Conservation (phyloP, 2,113 vertebrate genomes). For the Onychorhynchus coronatus region DNA sequence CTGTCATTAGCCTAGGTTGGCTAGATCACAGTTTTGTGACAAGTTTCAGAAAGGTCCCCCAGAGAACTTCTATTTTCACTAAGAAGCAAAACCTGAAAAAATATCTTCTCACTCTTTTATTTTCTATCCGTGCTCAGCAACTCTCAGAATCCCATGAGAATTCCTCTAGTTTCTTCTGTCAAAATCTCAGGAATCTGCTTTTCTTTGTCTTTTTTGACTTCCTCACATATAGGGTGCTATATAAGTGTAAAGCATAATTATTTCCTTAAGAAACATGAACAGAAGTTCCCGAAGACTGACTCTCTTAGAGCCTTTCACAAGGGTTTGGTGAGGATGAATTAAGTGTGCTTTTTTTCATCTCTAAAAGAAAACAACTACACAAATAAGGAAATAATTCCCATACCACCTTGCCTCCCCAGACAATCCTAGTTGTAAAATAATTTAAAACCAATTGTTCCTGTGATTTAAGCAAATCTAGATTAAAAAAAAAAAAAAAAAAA, state of each 20-base stretch:
- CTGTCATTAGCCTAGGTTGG: constrained; percentile 58
- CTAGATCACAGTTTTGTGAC: constrained; percentile 55
- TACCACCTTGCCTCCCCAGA: not conserved
- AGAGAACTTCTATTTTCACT: constrained; percentile 60
- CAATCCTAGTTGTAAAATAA: constrained; percentile 54
- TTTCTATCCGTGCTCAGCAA: constrained; percentile 26
- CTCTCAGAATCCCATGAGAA: constrained; percentile 33
- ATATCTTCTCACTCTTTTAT: constrained; percentile 61
- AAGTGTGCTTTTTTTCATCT: not conserved
- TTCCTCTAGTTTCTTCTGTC: constrained; percentile 49
- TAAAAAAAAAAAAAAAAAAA: not conserved
- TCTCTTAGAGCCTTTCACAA: not conserved
- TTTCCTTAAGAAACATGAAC: not conserved
- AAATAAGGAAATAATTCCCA: not conserved
- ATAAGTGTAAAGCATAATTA: constrained; percentile 28
- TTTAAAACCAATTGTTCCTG: constrained; percentile 43
- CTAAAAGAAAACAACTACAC: not conserved
- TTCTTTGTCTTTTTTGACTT: constrained; percentile 48
- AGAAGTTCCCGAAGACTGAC: not conserved
- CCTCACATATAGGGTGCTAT: not conserved
- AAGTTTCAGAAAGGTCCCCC: constrained; percentile 60
- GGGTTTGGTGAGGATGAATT: not conserved
- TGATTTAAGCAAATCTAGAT: not conserved
- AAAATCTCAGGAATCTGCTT: constrained; percentile 43
- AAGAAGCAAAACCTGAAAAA: constrained; percentile 59